Evolutionary conservation across 2,888 invertebrate species (phyloP).

Genomic region (Pseudococcus jackbeardsleyi): DNA sequence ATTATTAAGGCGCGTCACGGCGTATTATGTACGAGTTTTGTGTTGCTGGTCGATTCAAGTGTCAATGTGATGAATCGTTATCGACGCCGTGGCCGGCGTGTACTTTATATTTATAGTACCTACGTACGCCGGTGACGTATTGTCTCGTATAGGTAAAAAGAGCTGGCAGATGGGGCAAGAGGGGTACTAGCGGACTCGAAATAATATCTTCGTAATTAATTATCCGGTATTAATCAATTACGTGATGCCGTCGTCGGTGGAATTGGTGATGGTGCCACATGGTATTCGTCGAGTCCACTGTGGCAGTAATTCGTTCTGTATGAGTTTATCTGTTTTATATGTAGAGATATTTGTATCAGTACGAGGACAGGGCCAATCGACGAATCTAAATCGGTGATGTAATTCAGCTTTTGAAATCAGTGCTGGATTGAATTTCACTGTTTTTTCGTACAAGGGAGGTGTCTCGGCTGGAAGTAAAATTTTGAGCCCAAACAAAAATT

Average conservation of each 20-base stretch:
- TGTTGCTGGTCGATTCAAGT: slow-evolving; percentile 6
- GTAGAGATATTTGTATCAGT: too few species aligned
- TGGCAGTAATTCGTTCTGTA: background rate
- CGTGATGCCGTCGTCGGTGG: background rate
- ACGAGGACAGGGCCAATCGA: too few species aligned
- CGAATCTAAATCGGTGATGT: too few species aligned
- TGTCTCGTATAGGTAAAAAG: background rate
- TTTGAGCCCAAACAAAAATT: too few species aligned
- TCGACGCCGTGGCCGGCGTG: background rate
- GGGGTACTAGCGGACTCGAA: background rate
- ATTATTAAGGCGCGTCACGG: slow-evolving; percentile 1
- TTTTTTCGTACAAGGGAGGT: too few species aligned
- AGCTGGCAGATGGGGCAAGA: background rate
- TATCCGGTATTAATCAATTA: slow-evolving; percentile 23
- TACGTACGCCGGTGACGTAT: background rate
- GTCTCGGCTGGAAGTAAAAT: too few species aligned
- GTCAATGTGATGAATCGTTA: slow-evolving; percentile 40
- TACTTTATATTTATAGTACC: background rate
- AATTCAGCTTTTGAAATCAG: too few species aligned
- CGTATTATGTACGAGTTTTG: background rate
- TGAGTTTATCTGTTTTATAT: background rate
- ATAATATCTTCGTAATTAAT: slow-evolving; percentile 14
- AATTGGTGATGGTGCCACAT: background rate
- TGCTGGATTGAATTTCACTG: too few species aligned
- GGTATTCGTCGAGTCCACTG: background rate